Percentiles rank a stretch among this genome's conserved stretches.
Conservation (phyloP, 2,113 vertebrate genomes). For the Oenanthe melanoleuca region DNA sequence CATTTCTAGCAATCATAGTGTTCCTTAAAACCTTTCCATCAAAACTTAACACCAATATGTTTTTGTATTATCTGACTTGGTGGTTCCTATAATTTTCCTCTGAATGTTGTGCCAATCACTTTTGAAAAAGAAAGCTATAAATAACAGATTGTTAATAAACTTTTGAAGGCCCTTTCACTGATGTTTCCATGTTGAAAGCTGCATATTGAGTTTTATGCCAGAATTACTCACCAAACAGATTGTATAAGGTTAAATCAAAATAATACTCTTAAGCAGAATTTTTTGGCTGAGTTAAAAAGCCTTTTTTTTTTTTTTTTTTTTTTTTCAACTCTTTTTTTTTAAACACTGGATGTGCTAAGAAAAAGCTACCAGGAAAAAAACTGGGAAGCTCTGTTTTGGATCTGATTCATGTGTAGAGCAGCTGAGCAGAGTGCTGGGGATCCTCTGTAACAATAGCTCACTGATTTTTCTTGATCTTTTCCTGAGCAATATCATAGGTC, state of each 20-base stretch:
- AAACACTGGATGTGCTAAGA: background rate
- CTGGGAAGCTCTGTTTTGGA: background rate
- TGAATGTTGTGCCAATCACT: constrained; percentile 34
- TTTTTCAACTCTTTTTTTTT: background rate
- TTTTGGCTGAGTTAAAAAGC: background rate
- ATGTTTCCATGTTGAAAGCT: constrained; percentile 51
- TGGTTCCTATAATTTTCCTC: constrained; percentile 32
- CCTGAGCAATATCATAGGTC: background rate
- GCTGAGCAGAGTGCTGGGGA: background rate
- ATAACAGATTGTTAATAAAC: constrained; percentile 65
- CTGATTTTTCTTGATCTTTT: background rate
- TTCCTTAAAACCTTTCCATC: constrained; percentile 13
- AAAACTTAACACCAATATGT: background rate
- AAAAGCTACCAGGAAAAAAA: background rate
- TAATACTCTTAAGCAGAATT: background rate
- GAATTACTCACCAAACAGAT: constrained; percentile 54
- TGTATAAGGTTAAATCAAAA: constrained; percentile 48
- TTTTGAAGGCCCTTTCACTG: constrained; percentile 37
- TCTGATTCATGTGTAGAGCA: background rate
- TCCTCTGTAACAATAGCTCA: background rate
- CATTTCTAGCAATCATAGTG: background rate
- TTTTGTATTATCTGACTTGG: constrained; percentile 9
- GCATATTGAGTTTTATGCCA: constrained; percentile 23
- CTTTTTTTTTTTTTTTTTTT: background rate
- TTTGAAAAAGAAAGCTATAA: constrained; percentile 23